phyloP scores from a whole-genome alignment of 2,797 vertebrate species.

The Chaetodon trifasciatus region DNA sequence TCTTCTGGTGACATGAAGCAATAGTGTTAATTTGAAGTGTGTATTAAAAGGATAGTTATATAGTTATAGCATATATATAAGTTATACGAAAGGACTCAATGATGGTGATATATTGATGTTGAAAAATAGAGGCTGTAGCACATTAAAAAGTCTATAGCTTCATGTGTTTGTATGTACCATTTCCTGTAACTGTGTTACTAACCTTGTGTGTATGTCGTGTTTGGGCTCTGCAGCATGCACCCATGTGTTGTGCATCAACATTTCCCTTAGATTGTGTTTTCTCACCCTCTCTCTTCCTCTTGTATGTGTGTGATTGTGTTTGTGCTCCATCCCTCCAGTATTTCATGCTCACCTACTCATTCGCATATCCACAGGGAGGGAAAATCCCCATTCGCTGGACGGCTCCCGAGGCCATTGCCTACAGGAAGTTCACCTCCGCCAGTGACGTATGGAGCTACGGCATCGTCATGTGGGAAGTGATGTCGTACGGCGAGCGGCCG shows the following conservation, averaged over 20 bases:
- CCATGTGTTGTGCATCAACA: conserved; percentile 70
- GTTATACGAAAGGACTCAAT: background rate
- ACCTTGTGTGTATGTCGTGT: conserved; percentile 57
- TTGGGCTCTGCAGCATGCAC: conserved; percentile 61
- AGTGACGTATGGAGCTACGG: conserved; percentile 99
- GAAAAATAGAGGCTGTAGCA: conserved; percentile 39
- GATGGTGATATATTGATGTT: conserved; percentile 41
- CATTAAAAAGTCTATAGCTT: conserved; percentile 47
- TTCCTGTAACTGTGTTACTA: conserved; percentile 63
- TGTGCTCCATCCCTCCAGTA: conserved; percentile 85
- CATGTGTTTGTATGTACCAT: conserved; percentile 60
- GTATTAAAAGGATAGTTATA: background rate
- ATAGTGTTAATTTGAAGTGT: conserved; percentile 11
- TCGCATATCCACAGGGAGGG: conserved; percentile 92
- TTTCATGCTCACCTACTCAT: conserved; percentile 88
- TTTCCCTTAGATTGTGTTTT: conserved; percentile 72
- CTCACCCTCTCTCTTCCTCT: conserved; percentile 81
- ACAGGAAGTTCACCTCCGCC: conserved; percentile 98
- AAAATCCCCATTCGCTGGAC: conserved; percentile 99
- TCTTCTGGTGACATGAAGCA: conserved; percentile 25
- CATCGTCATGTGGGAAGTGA: conserved; percentile 99
- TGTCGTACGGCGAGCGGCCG: conserved; percentile 98
- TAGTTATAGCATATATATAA: background rate
- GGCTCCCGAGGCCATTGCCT: conserved; percentile 97
- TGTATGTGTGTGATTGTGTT: conserved; percentile 82